Evolutionary conservation across 2,113 vertebrate species (phyloP).

Genomic region (Clarias macrocephalus): DNA sequence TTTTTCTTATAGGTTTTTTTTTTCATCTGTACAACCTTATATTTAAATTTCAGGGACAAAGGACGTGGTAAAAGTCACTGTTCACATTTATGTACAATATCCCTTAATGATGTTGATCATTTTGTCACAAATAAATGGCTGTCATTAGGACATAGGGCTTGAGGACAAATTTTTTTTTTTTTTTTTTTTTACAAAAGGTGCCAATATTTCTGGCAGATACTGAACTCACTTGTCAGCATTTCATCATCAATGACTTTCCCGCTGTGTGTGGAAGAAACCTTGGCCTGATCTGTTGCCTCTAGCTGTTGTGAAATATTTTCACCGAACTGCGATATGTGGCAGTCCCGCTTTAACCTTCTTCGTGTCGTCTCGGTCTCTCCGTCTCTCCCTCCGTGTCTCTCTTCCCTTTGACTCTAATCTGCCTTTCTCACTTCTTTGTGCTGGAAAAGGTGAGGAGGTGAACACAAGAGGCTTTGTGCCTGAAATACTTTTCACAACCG

Average conservation of each 20-base stretch:
- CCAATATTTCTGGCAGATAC: neutral
- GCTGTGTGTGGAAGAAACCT: slow-evolving; percentile 43
- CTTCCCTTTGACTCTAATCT: neutral
- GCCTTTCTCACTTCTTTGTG: slow-evolving; percentile 13
- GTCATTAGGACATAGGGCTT: neutral
- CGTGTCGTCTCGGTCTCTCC: slow-evolving; percentile 26
- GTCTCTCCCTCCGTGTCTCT: slow-evolving; percentile 42
- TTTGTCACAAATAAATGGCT: neutral
- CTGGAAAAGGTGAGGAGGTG: slow-evolving; percentile 14
- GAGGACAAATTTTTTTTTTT: neutral
- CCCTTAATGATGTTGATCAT: neutral
- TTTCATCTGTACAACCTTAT: neutral
- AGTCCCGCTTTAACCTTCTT: slow-evolving; percentile 51
- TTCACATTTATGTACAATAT: too few relatives aligned
- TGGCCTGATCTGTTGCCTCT: slow-evolving; percentile 61
- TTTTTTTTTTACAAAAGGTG: neutral
- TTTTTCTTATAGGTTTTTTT: too few relatives aligned
- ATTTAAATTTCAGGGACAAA: neutral
- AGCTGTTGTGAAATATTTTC: slow-evolving; percentile 76
- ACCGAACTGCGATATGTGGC: slow-evolving; percentile 67
- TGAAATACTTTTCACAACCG: slow-evolving; percentile 62
- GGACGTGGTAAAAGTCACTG: neutral
- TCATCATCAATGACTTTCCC: slow-evolving; percentile 34
- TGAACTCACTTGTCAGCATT: slow-evolving; percentile 2
- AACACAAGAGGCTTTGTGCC: slow-evolving; percentile 65